Evolutionary conservation across 1,140 invertebrate species (phyloP), one percentile per base, ranked within the genome.

Genomic region (Achroia grisella): DNA sequence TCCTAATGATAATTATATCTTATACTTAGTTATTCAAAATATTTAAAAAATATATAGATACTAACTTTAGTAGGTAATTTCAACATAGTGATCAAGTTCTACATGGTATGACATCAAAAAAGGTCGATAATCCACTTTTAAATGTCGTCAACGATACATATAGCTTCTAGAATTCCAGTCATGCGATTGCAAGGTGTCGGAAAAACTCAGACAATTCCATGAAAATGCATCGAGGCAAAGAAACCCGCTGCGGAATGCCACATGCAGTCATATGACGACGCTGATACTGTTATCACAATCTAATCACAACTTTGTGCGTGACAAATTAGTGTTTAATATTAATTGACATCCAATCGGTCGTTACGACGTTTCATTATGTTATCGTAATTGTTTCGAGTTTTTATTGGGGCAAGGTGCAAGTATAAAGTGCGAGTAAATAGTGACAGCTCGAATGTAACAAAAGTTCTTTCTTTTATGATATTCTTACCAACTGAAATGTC

Each of bases 351-450:
- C 56, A 72, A 62, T 69, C 62, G 75, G 68, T 51, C 42, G 44
- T 73, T 82, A 63, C 46, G 69, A 68, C 75, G 63, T 73, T 76
- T 52, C 52, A 59, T 52, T 59, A 42, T 61, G 67, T 68, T 48
- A 37, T 56, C 56, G 71, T 85, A 85, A 82, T 85, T 85, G 78
- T 81, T 85, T 67, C 76, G 58, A 79, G 71, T 85, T 85, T 85
- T 85, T 85, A 64, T 64, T 46, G 34, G 54, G 48, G 68, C 81
- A 85, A 85, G 78, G 81, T 85, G 81, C 76, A 78, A 23, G 17
- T 23, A 23, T 23, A 23, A 23, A 23, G 17, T 69, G 62, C 43
- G 55, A 54, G 62, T 60, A 14, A 14, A 36, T 27, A 40, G 44
- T 41, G 30, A 17, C 31, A 31, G 34, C 14, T 8, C 13, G 62